phyloP scores from a whole-genome alignment of 2,113 vertebrate species.

The Okapia johnstoni region DNA sequence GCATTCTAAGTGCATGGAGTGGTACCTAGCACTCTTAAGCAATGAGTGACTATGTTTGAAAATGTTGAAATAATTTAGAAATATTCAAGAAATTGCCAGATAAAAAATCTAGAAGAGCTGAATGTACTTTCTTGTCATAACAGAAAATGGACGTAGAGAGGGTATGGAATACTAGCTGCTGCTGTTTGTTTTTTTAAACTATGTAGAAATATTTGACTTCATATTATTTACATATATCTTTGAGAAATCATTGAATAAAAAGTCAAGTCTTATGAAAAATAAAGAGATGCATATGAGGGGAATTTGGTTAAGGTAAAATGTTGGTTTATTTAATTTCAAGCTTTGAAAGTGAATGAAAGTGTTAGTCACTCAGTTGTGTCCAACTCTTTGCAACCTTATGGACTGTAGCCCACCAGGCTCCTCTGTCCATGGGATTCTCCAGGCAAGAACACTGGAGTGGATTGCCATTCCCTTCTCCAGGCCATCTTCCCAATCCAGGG shows the following conservation, averaged over 20 bases:
- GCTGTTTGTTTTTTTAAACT: background rate
- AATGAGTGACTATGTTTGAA: background rate
- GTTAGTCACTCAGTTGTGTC: background rate
- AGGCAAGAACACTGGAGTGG: background rate
- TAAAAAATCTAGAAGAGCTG: background rate
- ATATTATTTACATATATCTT: background rate
- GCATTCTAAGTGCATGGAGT: background rate
- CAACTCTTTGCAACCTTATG: background rate
- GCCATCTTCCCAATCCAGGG: accelerated
- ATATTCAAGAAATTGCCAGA: background rate
- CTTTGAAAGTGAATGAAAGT: background rate
- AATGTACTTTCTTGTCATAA: background rate
- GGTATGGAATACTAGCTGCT: background rate
- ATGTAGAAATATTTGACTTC: background rate
- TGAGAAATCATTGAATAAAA: background rate
- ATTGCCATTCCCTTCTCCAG: background rate
- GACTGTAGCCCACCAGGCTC: background rate
- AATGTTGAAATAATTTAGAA: background rate
- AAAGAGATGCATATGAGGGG: background rate
- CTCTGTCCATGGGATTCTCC: background rate
- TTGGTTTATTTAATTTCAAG: background rate
- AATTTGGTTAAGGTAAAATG: background rate
- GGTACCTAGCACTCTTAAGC: background rate
- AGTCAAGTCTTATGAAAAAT: background rate
- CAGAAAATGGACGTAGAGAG: background rate